Evolutionary conservation across 35 echinoderm and acorn worm genomes (phyloP), one percentile per base, ranked within the genome.

Genomic region (Heliocidaris tuberculata): DNA sequence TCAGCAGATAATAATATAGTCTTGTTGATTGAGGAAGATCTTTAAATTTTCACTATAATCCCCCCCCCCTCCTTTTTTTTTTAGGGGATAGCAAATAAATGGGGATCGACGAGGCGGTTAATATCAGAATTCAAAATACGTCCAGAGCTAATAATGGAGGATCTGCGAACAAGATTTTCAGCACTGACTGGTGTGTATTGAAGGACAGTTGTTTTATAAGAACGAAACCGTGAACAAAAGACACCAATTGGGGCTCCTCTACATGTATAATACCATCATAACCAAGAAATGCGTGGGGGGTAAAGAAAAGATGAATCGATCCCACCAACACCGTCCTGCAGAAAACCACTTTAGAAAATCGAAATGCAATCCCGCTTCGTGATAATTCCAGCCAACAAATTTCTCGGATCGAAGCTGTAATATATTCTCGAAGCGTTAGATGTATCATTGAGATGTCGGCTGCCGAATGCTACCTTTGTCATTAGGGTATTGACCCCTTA

Each of bases 371-470:
- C 60, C 60, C 17, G 60, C 24, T 70, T 70, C 60, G 60, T 70
- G 60, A 70, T 70, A 16, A 70, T 70, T 70, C 27, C 60, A 70
- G 16, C 60, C 60, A 70, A 24, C 60, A 70, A 70, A 70, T 70
- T 70, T 27, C 15, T 70, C 17, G 60, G 60, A 70, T 70, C 60
- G 65, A 78, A 78, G 65, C 65, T 78, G 65, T 78, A n/a, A 27
- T 27, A 78, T 78, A 78, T 78, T 78, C 65, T 78, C 27, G 65
- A 78, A 78, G 27, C 27, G 65, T 78, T 21, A n/a, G 65, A 78
- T 78, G 65, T 78, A n/a, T 78, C 65, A 78, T 78, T 78, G 65
- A 78, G 65, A 78, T 78, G 65, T 78, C 65, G 65, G 65, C 65
- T 78, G 27, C 65, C 21, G 65, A 78, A 78, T 78, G 27, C 65